Evolutionary conservation across 2,888 invertebrate species (phyloP).

Genomic region (Agrilus cyanescens): DNA sequence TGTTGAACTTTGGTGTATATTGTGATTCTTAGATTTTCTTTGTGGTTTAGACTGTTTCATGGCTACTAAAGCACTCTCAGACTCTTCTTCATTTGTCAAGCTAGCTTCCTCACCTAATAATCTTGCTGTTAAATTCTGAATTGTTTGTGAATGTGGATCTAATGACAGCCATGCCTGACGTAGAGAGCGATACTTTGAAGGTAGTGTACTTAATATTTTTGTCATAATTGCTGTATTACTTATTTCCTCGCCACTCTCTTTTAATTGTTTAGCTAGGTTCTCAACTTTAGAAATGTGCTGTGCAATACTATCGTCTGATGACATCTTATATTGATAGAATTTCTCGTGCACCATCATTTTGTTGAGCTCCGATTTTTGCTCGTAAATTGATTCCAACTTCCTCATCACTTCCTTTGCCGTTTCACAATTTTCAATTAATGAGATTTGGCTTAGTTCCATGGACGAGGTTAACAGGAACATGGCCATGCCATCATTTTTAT

Average conservation of each 20-base stretch:
- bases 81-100: constrained; percentile 7
- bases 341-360: constrained; percentile 19
- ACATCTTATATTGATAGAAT: constrained; percentile 19
- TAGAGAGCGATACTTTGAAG: constrained; percentile 11
- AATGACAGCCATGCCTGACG: too few relatives aligned
- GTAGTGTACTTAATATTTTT: constrained; percentile 14
- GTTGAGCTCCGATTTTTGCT: constrained; percentile 14
- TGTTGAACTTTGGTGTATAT: too few relatives aligned
- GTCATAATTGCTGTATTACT: constrained; percentile 16
- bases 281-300: constrained; percentile 21
- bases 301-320: constrained; percentile 16
- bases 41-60: too few relatives aligned
- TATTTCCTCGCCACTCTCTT: constrained; percentile 14
- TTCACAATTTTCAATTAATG: constrained; percentile 18
- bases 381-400: constrained; percentile 15
- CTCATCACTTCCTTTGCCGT: constrained; percentile 15
- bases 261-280: constrained; percentile 18
- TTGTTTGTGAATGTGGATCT: constrained; percentile 9
- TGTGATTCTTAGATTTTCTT: too few relatives aligned
- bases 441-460: constrained; percentile 17
- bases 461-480: constrained; percentile 14
- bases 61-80: too few relatives aligned
- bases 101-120: constrained; percentile 16
- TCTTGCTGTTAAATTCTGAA: constrained; percentile 13
- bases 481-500: constrained; percentile 14